These are phyloP conservation scores for Drosophila bunnanda DNA, from an alignment of 2,888 invertebrate species.

Conservation along the genomic window DNA sequence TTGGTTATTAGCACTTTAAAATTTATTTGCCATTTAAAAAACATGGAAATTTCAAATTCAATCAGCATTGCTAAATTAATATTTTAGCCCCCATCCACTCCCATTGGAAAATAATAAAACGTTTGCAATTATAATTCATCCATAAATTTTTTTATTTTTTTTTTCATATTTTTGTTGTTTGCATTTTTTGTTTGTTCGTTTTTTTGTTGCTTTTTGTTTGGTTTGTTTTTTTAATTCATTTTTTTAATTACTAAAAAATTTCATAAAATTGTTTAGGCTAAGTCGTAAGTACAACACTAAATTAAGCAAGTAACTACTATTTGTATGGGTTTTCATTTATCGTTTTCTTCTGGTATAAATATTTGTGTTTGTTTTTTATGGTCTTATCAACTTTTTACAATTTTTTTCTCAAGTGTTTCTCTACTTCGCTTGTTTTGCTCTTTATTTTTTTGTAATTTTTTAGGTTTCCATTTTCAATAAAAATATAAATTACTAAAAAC, in stretches of 20 bases:
- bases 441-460: constrained; percentile 49
- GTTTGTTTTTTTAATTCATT: constrained; percentile 72
- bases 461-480: constrained; percentile 66
- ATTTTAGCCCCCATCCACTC: not conserved
- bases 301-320: constrained; percentile 80
- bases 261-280: constrained; percentile 82
- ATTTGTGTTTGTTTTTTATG: constrained; percentile 52
- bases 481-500: constrained; percentile 81
- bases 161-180: constrained; percentile 73
- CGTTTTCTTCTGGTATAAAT: constrained; percentile 64
- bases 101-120: constrained; percentile 58
- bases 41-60: not conserved
- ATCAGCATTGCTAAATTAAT: not conserved
- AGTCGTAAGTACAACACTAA: constrained; percentile 81
- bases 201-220: constrained; percentile 60
- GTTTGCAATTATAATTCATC: constrained; percentile 77
- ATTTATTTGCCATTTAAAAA: not conserved
- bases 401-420: constrained; percentile 50
- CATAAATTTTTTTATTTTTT: constrained; percentile 82
- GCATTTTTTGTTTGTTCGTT: constrained; percentile 65
- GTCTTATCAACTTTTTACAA: constrained; percentile 72
- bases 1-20: not conserved
- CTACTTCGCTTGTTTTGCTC: constrained; percentile 11
- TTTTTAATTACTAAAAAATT: constrained; percentile 78
- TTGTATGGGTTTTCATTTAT: constrained; percentile 43